phyloP scores from a whole-genome alignment of 2,888 invertebrate species.

The Leucoma salicis region DNA sequence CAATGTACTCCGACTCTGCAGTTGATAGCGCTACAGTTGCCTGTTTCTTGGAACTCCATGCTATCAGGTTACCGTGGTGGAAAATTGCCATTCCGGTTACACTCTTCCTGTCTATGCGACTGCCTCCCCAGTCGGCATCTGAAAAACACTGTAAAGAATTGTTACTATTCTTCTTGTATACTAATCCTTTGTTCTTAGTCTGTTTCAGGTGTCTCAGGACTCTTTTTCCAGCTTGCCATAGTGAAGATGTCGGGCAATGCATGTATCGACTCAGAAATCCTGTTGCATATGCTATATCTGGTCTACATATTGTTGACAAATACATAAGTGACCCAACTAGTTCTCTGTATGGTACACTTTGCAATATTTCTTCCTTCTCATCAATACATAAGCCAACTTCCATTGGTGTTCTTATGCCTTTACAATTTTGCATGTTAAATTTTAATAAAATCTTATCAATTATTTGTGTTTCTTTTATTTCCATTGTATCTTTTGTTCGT shows the following conservation, averaged over 20 bases:
- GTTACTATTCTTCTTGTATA: background rate
- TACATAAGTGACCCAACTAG: too few species aligned
- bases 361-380: background rate
- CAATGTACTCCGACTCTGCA: background rate
- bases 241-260: too few species aligned
- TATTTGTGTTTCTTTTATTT: background rate
- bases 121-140: conserved; percentile 4
- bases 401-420: background rate
- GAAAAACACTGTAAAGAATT: background rate
- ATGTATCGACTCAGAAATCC: too few species aligned
- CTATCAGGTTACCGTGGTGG: background rate
- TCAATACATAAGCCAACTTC: background rate
- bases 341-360: too few species aligned
- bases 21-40: background rate
- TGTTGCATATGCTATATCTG: too few species aligned
- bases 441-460: conserved; percentile 2
- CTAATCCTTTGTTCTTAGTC: background rate
- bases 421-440: conserved; percentile 4
- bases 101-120: background rate
- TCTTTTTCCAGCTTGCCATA: conserved; percentile 1
- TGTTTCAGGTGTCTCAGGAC: background rate
- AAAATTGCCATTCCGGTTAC: background rate
- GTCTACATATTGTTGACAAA: too few species aligned
- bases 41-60: conserved; percentile 3
- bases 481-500: too few species aligned